phyloP scores from a whole-genome alignment of 2,888 invertebrate genomes.

The Nowickia ferox region DNA sequence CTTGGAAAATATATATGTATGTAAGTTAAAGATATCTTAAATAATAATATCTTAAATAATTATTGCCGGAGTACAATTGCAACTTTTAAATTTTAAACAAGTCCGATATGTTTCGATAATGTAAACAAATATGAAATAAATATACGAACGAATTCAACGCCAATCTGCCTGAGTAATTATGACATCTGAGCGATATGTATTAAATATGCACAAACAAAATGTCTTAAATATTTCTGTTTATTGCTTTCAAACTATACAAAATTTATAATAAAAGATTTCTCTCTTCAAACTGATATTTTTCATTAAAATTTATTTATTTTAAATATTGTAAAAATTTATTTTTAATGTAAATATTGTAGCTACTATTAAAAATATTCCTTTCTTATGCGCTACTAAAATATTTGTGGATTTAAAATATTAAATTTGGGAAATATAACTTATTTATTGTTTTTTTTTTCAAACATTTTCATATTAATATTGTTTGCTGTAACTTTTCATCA shows the following conservation, averaged over 20 bases:
- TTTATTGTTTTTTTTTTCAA: neutral
- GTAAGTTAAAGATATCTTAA: too few relatives aligned
- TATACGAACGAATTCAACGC: too few relatives aligned
- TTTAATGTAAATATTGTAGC: neutral
- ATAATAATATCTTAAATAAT: too few relatives aligned
- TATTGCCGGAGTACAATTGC: too few relatives aligned
- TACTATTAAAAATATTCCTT: neutral
- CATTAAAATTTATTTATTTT: neutral
- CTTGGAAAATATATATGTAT: too few relatives aligned
- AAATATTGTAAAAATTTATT: conserved; percentile 5
- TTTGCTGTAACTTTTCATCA: conserved; percentile 52
- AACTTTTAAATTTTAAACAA: too few relatives aligned
- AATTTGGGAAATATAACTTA: neutral
- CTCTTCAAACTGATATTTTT: neutral
- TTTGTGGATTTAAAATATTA: conserved; percentile 8
- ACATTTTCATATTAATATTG: conserved; percentile 13
- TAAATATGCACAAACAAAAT: neutral
- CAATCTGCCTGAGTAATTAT: neutral
- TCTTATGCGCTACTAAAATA: conserved; percentile 10
- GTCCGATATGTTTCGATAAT: too few relatives aligned
- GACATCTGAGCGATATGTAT: conserved; percentile 6
- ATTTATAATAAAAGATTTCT: neutral
- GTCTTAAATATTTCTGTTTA: conserved; percentile 1
- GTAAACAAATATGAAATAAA: too few relatives aligned
- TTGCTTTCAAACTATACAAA: neutral